A percentile compares a stretch with the other conserved stretches of the same genome.
Evolutionary conservation across 1,140 invertebrate species (phyloP).

Genomic region (Brachionus plicatilis): DNA sequence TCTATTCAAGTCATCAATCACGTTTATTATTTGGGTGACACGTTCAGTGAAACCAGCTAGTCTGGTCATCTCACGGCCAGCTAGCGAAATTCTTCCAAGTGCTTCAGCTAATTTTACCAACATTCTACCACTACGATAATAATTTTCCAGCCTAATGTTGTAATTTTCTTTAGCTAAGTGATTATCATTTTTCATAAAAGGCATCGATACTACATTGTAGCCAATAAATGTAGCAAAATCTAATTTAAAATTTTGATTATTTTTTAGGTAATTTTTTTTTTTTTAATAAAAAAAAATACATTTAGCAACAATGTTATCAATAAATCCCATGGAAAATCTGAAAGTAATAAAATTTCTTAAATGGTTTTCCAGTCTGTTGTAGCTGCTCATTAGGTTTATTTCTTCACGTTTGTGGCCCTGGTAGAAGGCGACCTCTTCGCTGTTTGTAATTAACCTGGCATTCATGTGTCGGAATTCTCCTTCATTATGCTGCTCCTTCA

Average conservation of each 20-base stretch:
- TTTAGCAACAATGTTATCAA: slow-evolving; percentile 93
- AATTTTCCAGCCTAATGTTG: slow-evolving; percentile 70
- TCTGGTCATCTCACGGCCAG: slow-evolving; percentile 84
- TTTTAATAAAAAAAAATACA: slow-evolving; percentile 64
- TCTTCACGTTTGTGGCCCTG: slow-evolving; percentile 83
- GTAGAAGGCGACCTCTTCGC: slow-evolving; percentile 96
- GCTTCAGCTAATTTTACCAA: slow-evolving; percentile 88
- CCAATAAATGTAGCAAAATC: slow-evolving; percentile 86
- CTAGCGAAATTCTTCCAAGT: slow-evolving; percentile 83
- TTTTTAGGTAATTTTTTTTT: too few species aligned
- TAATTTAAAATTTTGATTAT: slow-evolving; percentile 58
- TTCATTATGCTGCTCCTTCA: slow-evolving; percentile 88
- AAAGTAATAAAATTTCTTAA: slow-evolving; percentile 83
- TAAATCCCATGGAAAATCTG: slow-evolving; percentile 80
- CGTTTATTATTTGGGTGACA: slow-evolving; percentile 79
- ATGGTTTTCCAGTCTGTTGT: slow-evolving; percentile 79
- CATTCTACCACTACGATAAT: slow-evolving; percentile 94
- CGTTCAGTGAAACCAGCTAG: slow-evolving; percentile 86
- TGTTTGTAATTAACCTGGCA: slow-evolving; percentile 88
- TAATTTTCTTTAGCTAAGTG: slow-evolving; percentile 57
- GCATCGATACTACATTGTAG: slow-evolving; percentile 86
- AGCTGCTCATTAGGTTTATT: slow-evolving; percentile 75
- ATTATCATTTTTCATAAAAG: slow-evolving; percentile 70
- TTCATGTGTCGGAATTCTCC: slow-evolving; percentile 96
- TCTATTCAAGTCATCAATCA: slow-evolving; percentile 76